Base-by-base conservation (phyloP, 2,888 invertebrate species). In the Brenthis daphne region DNA sequence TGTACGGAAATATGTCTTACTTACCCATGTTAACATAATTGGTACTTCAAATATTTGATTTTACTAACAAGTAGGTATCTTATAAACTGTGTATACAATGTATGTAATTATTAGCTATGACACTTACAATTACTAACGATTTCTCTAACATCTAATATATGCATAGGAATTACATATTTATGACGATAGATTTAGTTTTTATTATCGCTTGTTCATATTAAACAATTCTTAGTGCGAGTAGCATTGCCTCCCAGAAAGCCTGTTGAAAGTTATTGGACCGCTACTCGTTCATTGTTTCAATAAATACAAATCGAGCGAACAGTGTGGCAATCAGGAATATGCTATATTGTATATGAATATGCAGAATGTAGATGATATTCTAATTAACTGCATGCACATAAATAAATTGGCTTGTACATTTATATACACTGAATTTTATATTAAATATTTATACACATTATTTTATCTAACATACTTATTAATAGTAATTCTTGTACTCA, bases 251-350 rank as follows among this genome's bases (percentile, higher is more conserved):
- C 64, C 64, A 64, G 64, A n/a, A 20, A 33, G 61, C 20, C 20
- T 37, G 69, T 66, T 69, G 57, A 65, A 64, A 71, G 65, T 68
- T 68, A 71, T 68, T 71, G 71, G 63, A 64, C 47, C 63, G 65
- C 65, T 56, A 61, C 56, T 56, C 72, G 78, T 81, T 81, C 63
- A 82, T 80, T 79, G 78, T 79, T 79, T 77, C 80, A 79, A 82
- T 82, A 82, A 82, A 82, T 81, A 82, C 80, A 77, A 81, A 77
- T 75, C 74, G 76, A 73, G 78, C 57, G 57, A 65, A 50, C 24
- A 24, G 56, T 58, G 61, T 61, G 64, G 57, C 57, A 65, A 60
- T 60, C 60, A 65, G 56, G 50, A 67, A 67, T 61, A 56, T 43
- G 37, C 47, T 64, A 64, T 53, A 64, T 50, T 57, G 43, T 14